These are phyloP conservation scores for Aldrovandia affinis DNA, from an alignment of 2,797 vertebrate genomes.

Conservation along the genomic window DNA sequence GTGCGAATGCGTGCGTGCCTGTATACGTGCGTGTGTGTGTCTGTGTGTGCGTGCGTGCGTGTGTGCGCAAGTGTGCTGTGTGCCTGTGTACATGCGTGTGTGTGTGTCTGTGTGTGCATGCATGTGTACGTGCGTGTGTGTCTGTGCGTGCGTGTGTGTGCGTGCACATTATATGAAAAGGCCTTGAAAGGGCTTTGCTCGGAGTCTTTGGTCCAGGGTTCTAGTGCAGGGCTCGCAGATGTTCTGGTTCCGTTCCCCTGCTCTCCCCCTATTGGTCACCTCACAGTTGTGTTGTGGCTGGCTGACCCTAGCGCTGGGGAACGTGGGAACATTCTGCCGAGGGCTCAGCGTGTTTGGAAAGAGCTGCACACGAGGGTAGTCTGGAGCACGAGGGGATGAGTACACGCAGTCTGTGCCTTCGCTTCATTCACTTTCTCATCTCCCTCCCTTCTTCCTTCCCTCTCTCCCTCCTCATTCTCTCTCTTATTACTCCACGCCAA, in stretches of 20 bases:
- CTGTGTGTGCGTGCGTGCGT: neutral
- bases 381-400: neutral
- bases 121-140: conserved; percentile 13
- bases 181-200: neutral
- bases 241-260: neutral
- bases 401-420: neutral
- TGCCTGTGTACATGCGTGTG: neutral
- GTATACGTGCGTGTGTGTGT: neutral
- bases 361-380: conserved; percentile 18
- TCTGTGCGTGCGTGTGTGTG: conserved; percentile 22
- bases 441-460: neutral
- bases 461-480: neutral
- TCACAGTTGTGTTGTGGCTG: conserved; percentile 62
- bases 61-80: conserved; percentile 20
- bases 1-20: neutral
- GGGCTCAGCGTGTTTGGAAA: conserved; percentile 49
- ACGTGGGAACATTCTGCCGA: conserved; percentile 70
- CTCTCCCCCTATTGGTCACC: conserved; percentile 25
- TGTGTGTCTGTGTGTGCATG: conserved; percentile 12
- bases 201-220: neutral
- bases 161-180: conserved; percentile 6
- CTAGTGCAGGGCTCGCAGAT: neutral
- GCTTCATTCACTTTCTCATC: neutral
- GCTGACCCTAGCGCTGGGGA: conserved; percentile 69
- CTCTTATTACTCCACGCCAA: neutral